Conservation (phyloP, 2,113 vertebrate species). For the Burhinus bistriatus region DNA sequence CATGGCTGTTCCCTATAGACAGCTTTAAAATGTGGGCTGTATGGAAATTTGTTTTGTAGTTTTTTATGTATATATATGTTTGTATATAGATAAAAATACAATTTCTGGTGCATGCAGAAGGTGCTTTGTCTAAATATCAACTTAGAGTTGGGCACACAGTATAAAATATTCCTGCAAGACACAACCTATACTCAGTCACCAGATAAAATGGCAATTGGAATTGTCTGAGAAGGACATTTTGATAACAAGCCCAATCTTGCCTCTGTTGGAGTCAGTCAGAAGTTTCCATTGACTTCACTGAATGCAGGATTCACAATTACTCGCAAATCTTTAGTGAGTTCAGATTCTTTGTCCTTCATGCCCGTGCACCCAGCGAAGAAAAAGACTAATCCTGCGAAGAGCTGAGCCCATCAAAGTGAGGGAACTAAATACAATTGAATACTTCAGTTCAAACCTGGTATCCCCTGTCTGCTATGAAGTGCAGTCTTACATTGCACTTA, state of each 20-base stretch:
- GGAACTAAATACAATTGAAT: not conserved
- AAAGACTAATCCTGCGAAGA: not conserved
- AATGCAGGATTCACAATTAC: not conserved
- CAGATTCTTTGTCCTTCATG: not conserved
- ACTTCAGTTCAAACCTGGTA: not conserved
- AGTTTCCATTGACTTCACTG: not conserved
- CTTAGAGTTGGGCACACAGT: not conserved
- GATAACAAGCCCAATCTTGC: not conserved
- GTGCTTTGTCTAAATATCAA: not conserved
- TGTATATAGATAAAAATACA: not conserved
- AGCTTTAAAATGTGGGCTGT: not conserved
- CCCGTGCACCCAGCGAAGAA: not conserved
- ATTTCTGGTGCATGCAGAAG: not conserved
- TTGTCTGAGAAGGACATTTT: not conserved
- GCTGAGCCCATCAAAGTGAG: not conserved
- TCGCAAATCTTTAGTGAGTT: constrained; percentile 4
- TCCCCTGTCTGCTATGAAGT: not conserved
- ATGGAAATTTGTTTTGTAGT: not conserved
- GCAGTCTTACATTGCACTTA: not conserved
- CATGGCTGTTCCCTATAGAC: not conserved
- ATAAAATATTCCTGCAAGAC: not conserved
- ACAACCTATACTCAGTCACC: not conserved
- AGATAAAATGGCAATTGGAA: not conserved
- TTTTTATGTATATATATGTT: not conserved
- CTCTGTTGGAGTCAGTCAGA: not conserved